Evolutionary conservation across 2,113 vertebrate species (phyloP), one percentile per base, ranked within the genome.

Genomic region (Lepus timidus): DNA sequence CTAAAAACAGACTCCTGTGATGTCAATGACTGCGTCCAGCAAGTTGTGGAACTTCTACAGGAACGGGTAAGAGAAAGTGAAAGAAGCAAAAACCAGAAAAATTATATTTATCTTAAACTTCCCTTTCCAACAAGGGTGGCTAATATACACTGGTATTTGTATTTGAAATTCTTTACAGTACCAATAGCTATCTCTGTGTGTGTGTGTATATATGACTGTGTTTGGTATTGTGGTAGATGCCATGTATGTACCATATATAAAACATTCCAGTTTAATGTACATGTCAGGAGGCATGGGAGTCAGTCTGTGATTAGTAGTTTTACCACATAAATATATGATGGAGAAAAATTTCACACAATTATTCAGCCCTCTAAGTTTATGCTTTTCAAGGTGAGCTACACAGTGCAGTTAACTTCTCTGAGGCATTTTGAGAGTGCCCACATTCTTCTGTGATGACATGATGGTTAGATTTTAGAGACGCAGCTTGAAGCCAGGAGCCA

Each of bases 1-100:
- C 98, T 99, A 97, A 99, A 99, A 98, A 99, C 99, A 0, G 99
- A 99, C 97, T 99, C 99, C 29, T 99, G 99, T 97, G 99, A 98
- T 52, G 99, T 99, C 33, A 99, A 99, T 39, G 99, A 99, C 79
- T 99, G 99, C 74, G 98, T 99, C 88, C 99, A 99, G 85, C 99
- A 99, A 95, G 98, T 99, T 27, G 97, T 99, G 85, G 99, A 99
- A 92, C 99, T 99, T 95, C 99, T 99, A 81, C 99, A 99, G 96
- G 99, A 99, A 90, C 98, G 99, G 98, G 99, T 99, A 96, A 98
- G 98, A 22, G 78, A 31, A 9, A 6, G 19, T 17, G 36, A 58
- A 5, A 20, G 33, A 51, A 71, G 12, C 4, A 51, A 4, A 44
- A 4, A 27, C 27, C 52, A 64, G 58, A 23, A 22, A 5, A 17